Percentiles rank a stretch among this genome's conserved stretches.
These are phyloP conservation scores for Haemorhous mexicanus DNA, from an alignment of 2,113 vertebrate species.

Conservation along the genomic window DNA sequence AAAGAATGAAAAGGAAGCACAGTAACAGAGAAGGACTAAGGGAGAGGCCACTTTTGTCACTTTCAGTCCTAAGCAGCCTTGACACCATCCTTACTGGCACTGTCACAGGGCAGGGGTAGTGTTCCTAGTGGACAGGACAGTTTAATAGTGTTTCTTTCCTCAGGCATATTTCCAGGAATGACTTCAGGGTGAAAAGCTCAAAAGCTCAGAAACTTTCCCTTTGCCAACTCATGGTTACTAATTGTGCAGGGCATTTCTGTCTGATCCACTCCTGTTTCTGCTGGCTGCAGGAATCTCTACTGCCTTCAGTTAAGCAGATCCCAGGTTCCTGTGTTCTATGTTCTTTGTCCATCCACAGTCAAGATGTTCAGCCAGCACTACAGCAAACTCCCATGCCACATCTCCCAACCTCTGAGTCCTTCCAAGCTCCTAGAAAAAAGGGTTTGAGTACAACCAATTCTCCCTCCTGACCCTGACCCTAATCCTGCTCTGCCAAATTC, in stretches of 20 bases:
- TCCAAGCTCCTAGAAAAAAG: not conserved
- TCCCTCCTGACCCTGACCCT: not conserved
- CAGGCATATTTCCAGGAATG: not conserved
- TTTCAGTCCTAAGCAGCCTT: not conserved
- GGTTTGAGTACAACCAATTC: not conserved
- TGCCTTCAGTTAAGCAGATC: not conserved
- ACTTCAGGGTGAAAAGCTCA: not conserved
- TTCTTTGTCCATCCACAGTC: not conserved
- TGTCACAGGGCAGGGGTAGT: not conserved
- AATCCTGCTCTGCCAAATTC: not conserved
- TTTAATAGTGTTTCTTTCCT: not conserved
- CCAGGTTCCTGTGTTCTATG: not conserved
- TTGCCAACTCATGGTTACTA: not conserved
- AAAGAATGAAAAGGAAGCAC: not conserved
- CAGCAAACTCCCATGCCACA: rapidly evolving
- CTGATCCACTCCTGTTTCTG: not conserved
- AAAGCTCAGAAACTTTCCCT: not conserved
- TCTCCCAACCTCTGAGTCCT: not conserved
- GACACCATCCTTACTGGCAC: not conserved
- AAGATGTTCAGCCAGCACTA: not conserved
- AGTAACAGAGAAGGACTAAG: not conserved
- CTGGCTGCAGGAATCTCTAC: not conserved
- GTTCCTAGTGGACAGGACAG: not conserved
- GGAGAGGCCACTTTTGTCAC: not conserved
- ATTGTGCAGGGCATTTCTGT: not conserved